Conservation (phyloP, 2,113 vertebrate genomes). For the Albula goreensis region DNA sequence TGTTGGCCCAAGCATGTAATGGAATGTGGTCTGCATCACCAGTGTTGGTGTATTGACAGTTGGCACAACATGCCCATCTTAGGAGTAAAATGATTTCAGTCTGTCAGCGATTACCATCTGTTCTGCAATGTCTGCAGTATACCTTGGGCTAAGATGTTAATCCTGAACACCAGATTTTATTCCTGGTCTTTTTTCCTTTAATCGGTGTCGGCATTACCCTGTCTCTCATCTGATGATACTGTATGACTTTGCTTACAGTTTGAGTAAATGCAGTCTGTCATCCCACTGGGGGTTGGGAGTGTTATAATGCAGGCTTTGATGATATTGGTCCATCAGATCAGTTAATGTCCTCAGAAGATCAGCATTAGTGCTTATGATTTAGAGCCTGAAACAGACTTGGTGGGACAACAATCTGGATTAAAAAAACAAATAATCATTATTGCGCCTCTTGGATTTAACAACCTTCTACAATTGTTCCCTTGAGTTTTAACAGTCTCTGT, state of each 20-base stretch:
- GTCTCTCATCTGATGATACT: background rate
- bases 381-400: background rate
- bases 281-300: background rate
- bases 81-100: background rate
- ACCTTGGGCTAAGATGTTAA: background rate
- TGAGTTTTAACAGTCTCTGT: background rate
- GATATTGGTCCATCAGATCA: background rate
- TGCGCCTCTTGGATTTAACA: background rate
- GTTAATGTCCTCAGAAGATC: background rate
- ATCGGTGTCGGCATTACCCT: background rate
- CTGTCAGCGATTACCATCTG: background rate
- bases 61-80: background rate
- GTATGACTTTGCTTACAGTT: background rate
- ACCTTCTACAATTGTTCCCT: background rate
- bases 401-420: background rate
- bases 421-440: background rate
- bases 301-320: background rate
- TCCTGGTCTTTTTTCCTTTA: background rate
- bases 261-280: background rate
- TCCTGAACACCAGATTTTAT: background rate
- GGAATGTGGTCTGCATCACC: too few species aligned
- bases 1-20: too few species aligned
- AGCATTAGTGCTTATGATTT: background rate
- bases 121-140: background rate
- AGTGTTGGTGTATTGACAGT: background rate